phyloP scores from a whole-genome alignment of 2,113 vertebrate species.

The Chrysemys picta region DNA sequence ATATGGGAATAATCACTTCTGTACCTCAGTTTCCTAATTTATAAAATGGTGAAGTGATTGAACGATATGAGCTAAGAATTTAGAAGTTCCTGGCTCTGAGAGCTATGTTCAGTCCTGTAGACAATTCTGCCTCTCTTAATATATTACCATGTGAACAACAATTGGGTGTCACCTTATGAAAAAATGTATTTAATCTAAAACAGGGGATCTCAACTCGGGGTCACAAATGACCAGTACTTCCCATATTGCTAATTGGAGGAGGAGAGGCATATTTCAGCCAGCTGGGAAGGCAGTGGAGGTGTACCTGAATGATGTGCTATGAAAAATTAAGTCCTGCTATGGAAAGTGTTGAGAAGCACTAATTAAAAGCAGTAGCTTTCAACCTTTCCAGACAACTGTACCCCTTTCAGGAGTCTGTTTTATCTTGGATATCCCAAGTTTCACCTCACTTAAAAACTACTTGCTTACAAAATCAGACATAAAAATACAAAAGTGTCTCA shows the following conservation, averaged over 20 bases:
- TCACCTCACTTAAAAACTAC: too few relatives aligned
- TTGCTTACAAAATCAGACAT: too few relatives aligned
- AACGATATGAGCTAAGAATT: background rate
- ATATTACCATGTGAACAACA: background rate
- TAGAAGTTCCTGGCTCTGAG: background rate
- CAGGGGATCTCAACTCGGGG: background rate
- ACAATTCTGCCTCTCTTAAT: background rate
- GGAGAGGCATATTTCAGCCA: background rate
- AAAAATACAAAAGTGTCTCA: too few relatives aligned
- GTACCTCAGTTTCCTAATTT: too few relatives aligned
- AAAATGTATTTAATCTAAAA: background rate
- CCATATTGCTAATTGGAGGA: background rate
- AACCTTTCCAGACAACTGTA: too few relatives aligned
- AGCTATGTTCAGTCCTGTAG: background rate
- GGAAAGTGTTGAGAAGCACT: background rate
- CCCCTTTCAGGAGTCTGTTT: too few relatives aligned
- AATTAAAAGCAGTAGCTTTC: background rate
- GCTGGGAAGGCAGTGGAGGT: background rate
- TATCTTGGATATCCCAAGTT: too few relatives aligned
- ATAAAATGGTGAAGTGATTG: background rate
- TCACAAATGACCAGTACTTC: background rate
- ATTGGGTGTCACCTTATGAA: background rate
- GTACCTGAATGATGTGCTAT: background rate
- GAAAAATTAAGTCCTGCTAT: background rate
- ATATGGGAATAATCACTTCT: background rate